Conservation (phyloP, 2,888 invertebrate species). For the Drosophila niveifrons region DNA sequence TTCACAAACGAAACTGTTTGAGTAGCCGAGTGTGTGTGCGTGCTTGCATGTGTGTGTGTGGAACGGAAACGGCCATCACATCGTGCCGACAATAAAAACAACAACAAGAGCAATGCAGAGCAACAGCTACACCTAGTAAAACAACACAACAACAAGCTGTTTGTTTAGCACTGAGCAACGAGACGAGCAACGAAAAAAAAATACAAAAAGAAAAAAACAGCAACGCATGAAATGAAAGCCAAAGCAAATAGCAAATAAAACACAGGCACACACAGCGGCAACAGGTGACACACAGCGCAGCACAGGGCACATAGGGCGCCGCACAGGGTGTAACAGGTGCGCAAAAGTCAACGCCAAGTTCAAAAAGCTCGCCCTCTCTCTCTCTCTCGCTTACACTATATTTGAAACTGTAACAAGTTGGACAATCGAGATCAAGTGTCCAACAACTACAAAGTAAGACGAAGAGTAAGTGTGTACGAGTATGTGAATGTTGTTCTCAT, state of each 20-base stretch:
- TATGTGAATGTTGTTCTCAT: conserved; percentile 17
- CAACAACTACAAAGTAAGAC: conserved; percentile 23
- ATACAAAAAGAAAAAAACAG: conserved; percentile 31
- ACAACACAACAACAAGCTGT: conserved; percentile 75
- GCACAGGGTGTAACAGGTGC: conserved; percentile 75
- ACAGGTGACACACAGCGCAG: conserved; percentile 61
- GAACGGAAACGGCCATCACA: conserved; percentile 85
- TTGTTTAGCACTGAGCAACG: conserved; percentile 70
- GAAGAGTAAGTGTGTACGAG: not conserved
- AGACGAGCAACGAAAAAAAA: conserved; percentile 8
- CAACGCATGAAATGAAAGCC: conserved; percentile 54
- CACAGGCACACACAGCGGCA: conserved; percentile 45
- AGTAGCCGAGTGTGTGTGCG: conserved; percentile 28
- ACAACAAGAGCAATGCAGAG: conserved; percentile 44
- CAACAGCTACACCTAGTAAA: conserved; percentile 71
- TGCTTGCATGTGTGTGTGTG: conserved; percentile 10
- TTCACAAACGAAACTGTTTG: conserved; percentile 71
- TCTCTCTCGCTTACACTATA: not conserved
- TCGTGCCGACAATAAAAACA: conserved; percentile 76
- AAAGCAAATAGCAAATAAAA: conserved; percentile 67
- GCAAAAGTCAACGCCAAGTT: conserved; percentile 46
- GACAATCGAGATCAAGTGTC: conserved; percentile 50
- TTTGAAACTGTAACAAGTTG: conserved; percentile 16
- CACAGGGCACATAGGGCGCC: conserved; percentile 44
- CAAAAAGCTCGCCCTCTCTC: conserved; percentile 20